Evolutionary conservation across 2,888 invertebrate species (phyloP), one percentile per base, ranked within the genome.

Genomic region (Hydriomena furcata): DNA sequence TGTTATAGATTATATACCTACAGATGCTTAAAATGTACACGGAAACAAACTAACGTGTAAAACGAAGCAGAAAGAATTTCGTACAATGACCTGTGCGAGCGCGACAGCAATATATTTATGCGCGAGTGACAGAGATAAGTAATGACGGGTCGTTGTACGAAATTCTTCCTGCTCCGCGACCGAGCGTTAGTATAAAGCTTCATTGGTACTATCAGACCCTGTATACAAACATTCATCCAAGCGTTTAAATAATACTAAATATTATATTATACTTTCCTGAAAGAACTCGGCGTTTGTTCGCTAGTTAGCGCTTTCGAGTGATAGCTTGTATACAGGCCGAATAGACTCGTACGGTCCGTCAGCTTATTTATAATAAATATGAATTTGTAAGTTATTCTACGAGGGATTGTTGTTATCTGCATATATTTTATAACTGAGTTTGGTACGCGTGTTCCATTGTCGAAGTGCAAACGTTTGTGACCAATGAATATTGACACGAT

Each of bases 401-500:
- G 64, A 60, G 68, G 78, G 79, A 71, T 79, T 86, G 88, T 88
- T 88, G 80, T 84, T 82, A 72, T 69, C 74, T 87, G 72, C 77
- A 86, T 86, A 87, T 85, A 88, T 87, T 87, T 87, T 88, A 86
- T 85, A 84, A 74, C 75, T 74, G 71, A 57, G 73, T 73, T 76
- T 77, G 72, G 79, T 47, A 76, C 71, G 68, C 68, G 68, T 73
- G 79, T 76, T 77, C 71, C 73, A 72, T 71, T 73, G 79, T 79
- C 77, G 73, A 76, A 79, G 79, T 80, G 82, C 75, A 76, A 76
- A 47, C 79, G 78, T 82, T 79, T 82, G 81, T 84, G 86, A 87
- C 84, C 85, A 87, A 85, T 83, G 80, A 82, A 79, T 84, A 79
- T 77, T 81, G 85, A 86, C 84, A 80, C 79, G 79, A 85, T 85